A percentile compares a stretch with the other conserved stretches of the same genome.
Evolutionary conservation across 2,797 vertebrate species (phyloP).

Genomic region (Sebastes baramenuke): DNA sequence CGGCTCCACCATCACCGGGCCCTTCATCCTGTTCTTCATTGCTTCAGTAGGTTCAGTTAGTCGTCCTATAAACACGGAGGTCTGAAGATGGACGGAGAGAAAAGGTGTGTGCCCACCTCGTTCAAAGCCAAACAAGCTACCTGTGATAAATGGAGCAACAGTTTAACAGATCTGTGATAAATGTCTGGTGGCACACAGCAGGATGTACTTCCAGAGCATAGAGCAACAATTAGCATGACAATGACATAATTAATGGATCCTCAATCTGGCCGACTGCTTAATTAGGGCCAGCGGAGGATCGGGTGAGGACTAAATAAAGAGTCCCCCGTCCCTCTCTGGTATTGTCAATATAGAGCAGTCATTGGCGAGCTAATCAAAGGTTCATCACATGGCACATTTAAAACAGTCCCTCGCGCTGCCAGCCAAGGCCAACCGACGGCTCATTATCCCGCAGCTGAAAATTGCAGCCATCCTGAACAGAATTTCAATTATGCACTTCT

Average conservation of each 20-base stretch:
- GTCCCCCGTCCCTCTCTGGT: conserved; percentile 79
- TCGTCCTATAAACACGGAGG: neutral
- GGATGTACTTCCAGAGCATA: conserved; percentile 49
- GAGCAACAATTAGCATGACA: conserved; percentile 88
- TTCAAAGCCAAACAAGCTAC: neutral
- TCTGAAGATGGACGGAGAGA: neutral
- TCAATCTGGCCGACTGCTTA: conserved; percentile 91
- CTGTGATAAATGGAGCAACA: neutral
- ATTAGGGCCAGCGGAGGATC: conserved; percentile 84
- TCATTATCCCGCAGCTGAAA: conserved; percentile 89
- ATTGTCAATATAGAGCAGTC: conserved; percentile 84
- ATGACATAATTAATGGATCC: conserved; percentile 89
- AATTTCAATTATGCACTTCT: conserved; percentile 90
- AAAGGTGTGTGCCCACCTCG: neutral
- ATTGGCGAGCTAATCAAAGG: conserved; percentile 88
- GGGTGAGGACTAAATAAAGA: conserved; percentile 88
- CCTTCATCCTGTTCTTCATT: neutral
- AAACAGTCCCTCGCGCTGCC: conserved; percentile 77
- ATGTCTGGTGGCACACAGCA: conserved; percentile 24
- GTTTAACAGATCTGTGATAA: conserved; percentile 13
- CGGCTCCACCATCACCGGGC: neutral
- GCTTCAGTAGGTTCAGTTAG: neutral
- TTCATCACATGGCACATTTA: conserved; percentile 89
- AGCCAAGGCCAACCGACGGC: conserved; percentile 86
- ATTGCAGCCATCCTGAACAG: conserved; percentile 85